Percentiles rank a stretch among this genome's conserved stretches.
Conservation (phyloP, 2,113 vertebrate species). For the Naja naja region DNA sequence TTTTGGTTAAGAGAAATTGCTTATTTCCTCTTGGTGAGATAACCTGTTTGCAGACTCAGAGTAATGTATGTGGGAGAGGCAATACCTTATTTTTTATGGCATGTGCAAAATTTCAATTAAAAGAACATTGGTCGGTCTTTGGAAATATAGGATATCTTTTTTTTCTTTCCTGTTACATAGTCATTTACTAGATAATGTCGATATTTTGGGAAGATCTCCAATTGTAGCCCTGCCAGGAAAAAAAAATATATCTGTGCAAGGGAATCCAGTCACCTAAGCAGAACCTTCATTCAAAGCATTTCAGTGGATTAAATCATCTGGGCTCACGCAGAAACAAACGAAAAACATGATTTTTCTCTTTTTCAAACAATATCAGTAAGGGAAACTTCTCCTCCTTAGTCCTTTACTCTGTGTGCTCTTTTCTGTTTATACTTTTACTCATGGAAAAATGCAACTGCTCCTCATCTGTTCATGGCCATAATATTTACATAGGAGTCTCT, state of each 20-base stretch:
- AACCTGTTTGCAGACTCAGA: neutral
- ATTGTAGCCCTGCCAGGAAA: too few relatives aligned
- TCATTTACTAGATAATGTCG: neutral
- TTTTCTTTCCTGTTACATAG: neutral
- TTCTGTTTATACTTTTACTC: constrained; percentile 22
- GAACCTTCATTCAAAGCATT: neutral
- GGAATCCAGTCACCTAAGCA: neutral
- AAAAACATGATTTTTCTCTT: neutral
- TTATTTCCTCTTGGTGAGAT: neutral
- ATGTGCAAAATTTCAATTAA: neutral
- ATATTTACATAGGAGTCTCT: constrained; percentile 13
- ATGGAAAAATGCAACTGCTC: constrained; percentile 17
- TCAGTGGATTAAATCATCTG: neutral
- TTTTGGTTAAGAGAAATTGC: neutral
- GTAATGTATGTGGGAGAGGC: neutral
- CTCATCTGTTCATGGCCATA: constrained; percentile 21
- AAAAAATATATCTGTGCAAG: neutral
- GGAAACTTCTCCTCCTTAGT: constrained; percentile 14
- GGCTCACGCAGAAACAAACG: neutral
- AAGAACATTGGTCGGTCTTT: constrained; percentile 4
- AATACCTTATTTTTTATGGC: neutral
- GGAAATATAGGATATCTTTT: neutral
- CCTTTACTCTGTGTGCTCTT: neutral
- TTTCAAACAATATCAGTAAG: neutral
- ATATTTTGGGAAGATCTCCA: neutral